These are phyloP conservation scores for Drosophila seclusa DNA, from an alignment of 2,888 invertebrate genomes.

Conservation along the genomic window DNA sequence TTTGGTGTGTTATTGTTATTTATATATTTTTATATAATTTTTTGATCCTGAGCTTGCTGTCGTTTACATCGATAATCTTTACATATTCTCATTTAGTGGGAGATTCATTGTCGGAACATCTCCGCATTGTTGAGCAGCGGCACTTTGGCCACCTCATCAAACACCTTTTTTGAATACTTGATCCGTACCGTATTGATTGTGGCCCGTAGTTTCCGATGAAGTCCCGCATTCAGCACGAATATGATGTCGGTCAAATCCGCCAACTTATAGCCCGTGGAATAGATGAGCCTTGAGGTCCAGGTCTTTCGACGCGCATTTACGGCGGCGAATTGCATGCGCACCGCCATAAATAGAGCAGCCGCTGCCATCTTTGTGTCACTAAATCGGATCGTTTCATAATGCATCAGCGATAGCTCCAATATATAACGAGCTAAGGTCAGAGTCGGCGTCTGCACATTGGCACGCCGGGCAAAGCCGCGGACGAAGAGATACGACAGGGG, in stretches of 20 bases:
- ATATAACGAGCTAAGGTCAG: conserved; percentile 97
- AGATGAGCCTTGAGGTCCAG: conserved; percentile 91
- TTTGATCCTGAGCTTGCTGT: background rate
- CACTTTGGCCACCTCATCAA: conserved; percentile 95
- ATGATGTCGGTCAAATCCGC: conserved; percentile 90
- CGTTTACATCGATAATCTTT: background rate
- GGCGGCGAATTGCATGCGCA: conserved; percentile 90
- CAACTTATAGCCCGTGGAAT: conserved; percentile 92
- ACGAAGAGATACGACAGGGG: conserved; percentile 99
- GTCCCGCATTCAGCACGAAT: conserved; percentile 90
- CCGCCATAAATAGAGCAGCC: conserved; percentile 94
- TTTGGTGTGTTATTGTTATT: conserved; percentile 68
- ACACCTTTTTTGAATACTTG: conserved; percentile 97
- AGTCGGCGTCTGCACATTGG: conserved; percentile 94
- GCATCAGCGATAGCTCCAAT: conserved; percentile 96
- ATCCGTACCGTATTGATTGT: conserved; percentile 93
- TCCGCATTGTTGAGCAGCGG: conserved; percentile 86
- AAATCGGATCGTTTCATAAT: conserved; percentile 91
- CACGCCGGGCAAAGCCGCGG: conserved; percentile 96
- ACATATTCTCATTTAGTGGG: conserved; percentile 18
- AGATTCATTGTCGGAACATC: conserved; percentile 60
- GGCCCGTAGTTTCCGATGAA: conserved; percentile 91
- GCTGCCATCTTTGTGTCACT: conserved; percentile 96
- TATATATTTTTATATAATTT: conserved; percentile 1
- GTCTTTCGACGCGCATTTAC: conserved; percentile 75